A percentile compares a stretch with the other conserved stretches of the same genome.
Evolutionary conservation across 1,140 invertebrate genomes (phyloP).

Genomic region (Hirudo medicinalis): DNA sequence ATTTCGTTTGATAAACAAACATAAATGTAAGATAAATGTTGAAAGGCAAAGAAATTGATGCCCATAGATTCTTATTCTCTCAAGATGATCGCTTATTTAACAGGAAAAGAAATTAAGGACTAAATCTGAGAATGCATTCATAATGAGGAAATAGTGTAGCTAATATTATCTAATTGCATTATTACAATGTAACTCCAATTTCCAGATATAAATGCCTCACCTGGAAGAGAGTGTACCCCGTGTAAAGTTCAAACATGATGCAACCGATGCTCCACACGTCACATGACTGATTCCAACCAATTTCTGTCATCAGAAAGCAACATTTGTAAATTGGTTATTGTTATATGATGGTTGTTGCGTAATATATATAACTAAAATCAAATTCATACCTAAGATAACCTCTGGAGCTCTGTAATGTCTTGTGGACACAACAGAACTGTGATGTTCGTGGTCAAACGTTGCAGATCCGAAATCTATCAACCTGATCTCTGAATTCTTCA

Average conservation of each 20-base stretch:
- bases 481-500: constrained; percentile 6
- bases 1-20: no score
- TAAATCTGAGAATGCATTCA: no score
- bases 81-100: no score
- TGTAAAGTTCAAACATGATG: constrained; percentile 95
- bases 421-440: constrained; percentile 97
- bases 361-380: background rate
- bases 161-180: no score
- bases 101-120: no score
- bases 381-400: constrained; percentile 73
- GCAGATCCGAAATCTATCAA: constrained; percentile 99
- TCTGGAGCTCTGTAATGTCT: constrained; percentile 96
- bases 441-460: constrained; percentile 98
- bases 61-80: no score
- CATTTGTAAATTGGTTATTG: no score
- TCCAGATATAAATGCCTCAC: constrained; percentile 23
- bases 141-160: no score
- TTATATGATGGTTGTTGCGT: no score
- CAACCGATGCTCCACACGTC: constrained; percentile 99
- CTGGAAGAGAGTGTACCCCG: constrained; percentile 92
- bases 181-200: no score
- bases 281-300: constrained; percentile 96
- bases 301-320: constrained; percentile 46
- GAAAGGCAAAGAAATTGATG: no score
- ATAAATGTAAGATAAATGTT: no score